These are phyloP conservation scores for Zalophus californianus DNA, from an alignment of 2,797 vertebrate genomes.

Conservation along the genomic window DNA sequence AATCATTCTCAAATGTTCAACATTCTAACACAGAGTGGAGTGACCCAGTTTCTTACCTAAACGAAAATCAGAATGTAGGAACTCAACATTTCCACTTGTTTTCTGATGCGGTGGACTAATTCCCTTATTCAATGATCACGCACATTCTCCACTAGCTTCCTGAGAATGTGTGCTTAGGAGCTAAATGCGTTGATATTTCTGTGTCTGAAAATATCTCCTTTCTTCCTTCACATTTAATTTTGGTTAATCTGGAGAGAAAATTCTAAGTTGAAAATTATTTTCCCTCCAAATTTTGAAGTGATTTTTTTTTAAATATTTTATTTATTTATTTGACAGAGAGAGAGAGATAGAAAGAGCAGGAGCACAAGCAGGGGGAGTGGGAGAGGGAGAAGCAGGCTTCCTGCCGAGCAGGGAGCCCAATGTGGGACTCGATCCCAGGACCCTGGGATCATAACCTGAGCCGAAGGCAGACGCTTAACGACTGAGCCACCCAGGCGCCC, in stretches of 20 bases:
- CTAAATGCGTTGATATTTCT: background rate
- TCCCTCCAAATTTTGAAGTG: background rate
- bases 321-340: too few relatives aligned
- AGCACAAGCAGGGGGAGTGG: too few relatives aligned
- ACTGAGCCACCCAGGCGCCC: too few relatives aligned
- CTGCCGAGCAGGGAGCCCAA: too few relatives aligned
- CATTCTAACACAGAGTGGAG: background rate
- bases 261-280: background rate
- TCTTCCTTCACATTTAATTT: background rate
- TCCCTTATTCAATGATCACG: background rate
- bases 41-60: background rate
- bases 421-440: too few relatives aligned
- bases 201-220: constrained; percentile 32
- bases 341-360: too few relatives aligned
- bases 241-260: background rate
- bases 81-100: background rate
- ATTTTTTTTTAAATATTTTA: background rate
- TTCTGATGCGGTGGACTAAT: background rate
- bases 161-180: background rate
- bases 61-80: background rate
- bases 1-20: constrained; percentile 4
- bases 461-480: too few relatives aligned
- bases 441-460: too few relatives aligned
- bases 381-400: too few relatives aligned
- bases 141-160: background rate